Percentiles rank a stretch among this genome's conserved stretches.
These are phyloP conservation scores for Anguilla anguilla DNA, from an alignment of 2,797 vertebrate genomes.

Conservation along the genomic window DNA sequence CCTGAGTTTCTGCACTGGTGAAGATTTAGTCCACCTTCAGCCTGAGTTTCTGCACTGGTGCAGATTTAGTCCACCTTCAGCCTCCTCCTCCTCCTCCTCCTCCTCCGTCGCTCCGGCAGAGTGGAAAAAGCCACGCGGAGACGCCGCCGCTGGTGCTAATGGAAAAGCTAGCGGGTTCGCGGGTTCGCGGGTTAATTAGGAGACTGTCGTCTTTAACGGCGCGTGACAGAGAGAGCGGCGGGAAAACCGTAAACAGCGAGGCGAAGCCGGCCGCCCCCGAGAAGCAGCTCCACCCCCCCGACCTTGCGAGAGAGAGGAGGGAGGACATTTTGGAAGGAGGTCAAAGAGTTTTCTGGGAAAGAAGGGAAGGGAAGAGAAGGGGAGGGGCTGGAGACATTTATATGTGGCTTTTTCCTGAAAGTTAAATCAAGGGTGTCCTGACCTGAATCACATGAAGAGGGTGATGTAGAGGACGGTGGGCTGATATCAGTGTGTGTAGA, in stretches of 20 bases:
- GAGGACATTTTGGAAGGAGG: not conserved
- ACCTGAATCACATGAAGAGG: not conserved
- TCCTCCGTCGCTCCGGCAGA: conserved; percentile 7
- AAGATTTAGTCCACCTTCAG: not conserved
- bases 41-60: not conserved
- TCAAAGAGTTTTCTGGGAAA: not conserved
- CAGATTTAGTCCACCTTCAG: too few relatives aligned
- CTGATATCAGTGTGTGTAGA: not conserved
- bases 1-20: too few relatives aligned
- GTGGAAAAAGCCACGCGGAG: not conserved
- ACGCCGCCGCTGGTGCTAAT: conserved; percentile 17
- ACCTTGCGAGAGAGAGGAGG: not conserved
- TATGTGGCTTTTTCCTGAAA: not conserved
- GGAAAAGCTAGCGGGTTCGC: conserved; percentile 5
- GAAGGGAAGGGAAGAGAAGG: not conserved
- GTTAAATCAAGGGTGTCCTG: not conserved
- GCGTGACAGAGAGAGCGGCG: conserved; percentile 29
- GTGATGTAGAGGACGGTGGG: not conserved
- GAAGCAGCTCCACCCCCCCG: not conserved
- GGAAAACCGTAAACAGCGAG: conserved; percentile 27
- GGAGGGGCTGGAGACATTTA: not conserved
- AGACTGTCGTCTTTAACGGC: conserved; percentile 38
- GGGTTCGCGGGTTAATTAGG: conserved; percentile 39
- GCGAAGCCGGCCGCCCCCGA: conserved; percentile 19
- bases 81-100: too few relatives aligned